Evolutionary conservation across 2,888 invertebrate genomes (phyloP).

Genomic region (Monoplex corrugatus): DNA sequence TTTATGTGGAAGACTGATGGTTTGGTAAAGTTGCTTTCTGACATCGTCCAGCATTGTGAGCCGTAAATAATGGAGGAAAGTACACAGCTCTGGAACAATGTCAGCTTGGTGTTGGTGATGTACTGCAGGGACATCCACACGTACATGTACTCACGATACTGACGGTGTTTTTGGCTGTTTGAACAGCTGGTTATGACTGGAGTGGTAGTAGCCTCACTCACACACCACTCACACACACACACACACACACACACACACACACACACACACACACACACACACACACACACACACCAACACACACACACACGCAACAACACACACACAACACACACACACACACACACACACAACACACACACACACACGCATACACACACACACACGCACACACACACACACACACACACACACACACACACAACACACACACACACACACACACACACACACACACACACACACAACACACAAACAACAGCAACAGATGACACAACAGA

Average conservation of each 20-base stretch:
- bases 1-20: no score
- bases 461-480: not conserved
- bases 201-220: no score
- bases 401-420: not conserved
- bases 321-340: not conserved
- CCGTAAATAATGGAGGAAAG: no score
- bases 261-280: not conserved
- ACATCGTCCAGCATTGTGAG: no score
- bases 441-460: not conserved
- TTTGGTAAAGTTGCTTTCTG: no score
- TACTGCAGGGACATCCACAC: no score
- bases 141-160: no score
- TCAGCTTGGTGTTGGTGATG: no score
- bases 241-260: not conserved
- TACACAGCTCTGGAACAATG: no score
- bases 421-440: not conserved
- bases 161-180: no score
- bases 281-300: not conserved
- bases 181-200: no score
- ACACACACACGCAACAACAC: not conserved
- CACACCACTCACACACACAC: not conserved
- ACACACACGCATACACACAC: not conserved
- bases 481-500: no score
- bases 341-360: not conserved
- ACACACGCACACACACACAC: not conserved